phyloP scores from a whole-genome alignment of 2,888 invertebrate species.

The Polydrusus pterygomalis region DNA sequence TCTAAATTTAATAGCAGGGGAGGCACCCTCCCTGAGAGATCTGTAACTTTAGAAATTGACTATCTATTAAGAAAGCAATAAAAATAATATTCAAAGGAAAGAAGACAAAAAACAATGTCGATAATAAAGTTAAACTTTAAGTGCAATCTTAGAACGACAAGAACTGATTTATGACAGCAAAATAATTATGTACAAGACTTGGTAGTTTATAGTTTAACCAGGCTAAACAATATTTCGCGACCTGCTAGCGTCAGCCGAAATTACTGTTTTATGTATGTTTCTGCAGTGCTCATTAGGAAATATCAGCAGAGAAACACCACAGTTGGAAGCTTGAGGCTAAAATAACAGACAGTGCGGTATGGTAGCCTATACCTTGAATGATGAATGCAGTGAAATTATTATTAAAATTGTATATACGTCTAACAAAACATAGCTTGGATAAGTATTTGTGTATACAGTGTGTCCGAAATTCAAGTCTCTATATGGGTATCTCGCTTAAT shows the following conservation, averaged over 20 bases:
- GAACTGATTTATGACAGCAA: slow-evolving; percentile 17
- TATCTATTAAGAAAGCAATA: too few relatives aligned
- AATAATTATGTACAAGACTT: slow-evolving; percentile 16
- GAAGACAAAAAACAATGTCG: neutral
- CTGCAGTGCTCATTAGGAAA: slow-evolving; percentile 31
- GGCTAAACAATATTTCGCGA: slow-evolving; percentile 23
- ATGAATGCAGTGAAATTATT: too few relatives aligned
- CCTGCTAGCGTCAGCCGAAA: slow-evolving; percentile 35
- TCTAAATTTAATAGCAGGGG: too few relatives aligned
- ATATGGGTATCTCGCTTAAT: too few relatives aligned
- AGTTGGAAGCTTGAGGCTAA: slow-evolving; percentile 12
- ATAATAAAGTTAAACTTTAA: neutral
- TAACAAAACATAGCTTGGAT: too few relatives aligned
- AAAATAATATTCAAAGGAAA: neutral
- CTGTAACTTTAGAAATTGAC: too few relatives aligned
- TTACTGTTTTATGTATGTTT: slow-evolving; percentile 41
- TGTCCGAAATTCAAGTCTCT: too few relatives aligned
- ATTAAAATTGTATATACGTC: neutral
- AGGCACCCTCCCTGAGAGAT: too few relatives aligned
- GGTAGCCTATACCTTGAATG: neutral
- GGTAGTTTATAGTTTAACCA: neutral
- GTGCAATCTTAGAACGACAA: slow-evolving; percentile 7
- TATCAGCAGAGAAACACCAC: slow-evolving; percentile 13
- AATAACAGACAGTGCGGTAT: slow-evolving; percentile 6
- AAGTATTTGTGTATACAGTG: too few relatives aligned